Evolutionary conservation across 2,797 vertebrate genomes (phyloP).

Genomic region (Calcarius lapponicus): DNA sequence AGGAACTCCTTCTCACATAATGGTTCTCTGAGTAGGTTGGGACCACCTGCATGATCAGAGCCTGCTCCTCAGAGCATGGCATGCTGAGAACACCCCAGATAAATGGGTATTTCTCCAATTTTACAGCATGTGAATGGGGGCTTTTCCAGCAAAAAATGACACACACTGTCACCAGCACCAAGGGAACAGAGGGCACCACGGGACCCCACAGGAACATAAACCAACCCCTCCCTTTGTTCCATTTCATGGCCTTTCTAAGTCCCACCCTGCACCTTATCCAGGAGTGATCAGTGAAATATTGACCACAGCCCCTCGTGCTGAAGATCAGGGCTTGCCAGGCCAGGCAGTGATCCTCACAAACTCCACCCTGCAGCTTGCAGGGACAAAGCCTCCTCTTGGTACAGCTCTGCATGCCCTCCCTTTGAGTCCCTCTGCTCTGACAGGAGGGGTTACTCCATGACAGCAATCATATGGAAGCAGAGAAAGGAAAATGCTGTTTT

Average conservation of each 20-base stretch:
- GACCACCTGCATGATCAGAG: not conserved
- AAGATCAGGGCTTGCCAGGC: not conserved
- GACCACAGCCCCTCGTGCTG: fast-evolving
- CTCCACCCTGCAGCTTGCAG: fast-evolving
- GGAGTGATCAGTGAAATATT: not conserved
- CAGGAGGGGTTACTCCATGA: not conserved
- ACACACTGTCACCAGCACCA: not conserved
- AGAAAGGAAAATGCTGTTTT: not conserved
- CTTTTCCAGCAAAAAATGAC: not conserved
- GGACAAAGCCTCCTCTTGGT: not conserved
- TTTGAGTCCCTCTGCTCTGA: not conserved
- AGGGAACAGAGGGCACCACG: fast-evolving
- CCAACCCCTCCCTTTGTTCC: not conserved
- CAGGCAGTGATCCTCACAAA: not conserved
- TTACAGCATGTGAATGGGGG: fast-evolving
- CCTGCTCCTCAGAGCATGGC: not conserved
- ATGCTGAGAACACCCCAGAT: not conserved
- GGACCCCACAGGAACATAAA: not conserved
- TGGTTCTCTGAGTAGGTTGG: not conserved
- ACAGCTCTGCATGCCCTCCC: not conserved
- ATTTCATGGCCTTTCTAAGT: not conserved
- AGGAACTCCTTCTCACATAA: not conserved
- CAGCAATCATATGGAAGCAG: not conserved
- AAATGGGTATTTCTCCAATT: not conserved
- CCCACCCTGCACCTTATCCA: not conserved